Percentiles rank a stretch among this genome's conserved stretches.
phyloP scores from a whole-genome alignment of 2,888 invertebrate species.

The Sicus ferrugineus region DNA sequence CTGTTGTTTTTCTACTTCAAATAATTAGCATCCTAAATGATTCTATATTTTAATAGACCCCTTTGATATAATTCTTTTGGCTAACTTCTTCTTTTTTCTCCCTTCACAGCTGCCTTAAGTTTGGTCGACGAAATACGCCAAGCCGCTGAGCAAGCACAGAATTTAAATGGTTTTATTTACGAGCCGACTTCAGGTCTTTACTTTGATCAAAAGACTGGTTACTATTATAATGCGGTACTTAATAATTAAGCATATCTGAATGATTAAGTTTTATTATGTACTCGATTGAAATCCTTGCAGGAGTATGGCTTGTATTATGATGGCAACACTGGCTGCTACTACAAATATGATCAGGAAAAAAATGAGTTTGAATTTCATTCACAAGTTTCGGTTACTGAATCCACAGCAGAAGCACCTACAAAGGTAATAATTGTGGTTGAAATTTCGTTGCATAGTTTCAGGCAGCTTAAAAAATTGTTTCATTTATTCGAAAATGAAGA shows the following conservation, averaged over 20 bases:
- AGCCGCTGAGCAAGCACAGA: slow-evolving; percentile 77
- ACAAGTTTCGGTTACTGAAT: slow-evolving; percentile 68
- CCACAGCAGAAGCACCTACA: slow-evolving; percentile 40
- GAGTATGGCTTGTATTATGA: slow-evolving; percentile 89
- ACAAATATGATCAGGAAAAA: slow-evolving; percentile 79
- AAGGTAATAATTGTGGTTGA: slow-evolving; percentile 43
- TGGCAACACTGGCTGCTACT: slow-evolving; percentile 83
- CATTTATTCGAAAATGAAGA: no score
- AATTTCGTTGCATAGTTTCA: not conserved
- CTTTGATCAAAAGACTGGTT: slow-evolving; percentile 87
- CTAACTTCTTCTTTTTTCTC: slow-evolving; percentile 5
- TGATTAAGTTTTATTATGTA: slow-evolving; percentile 7
- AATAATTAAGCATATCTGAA: not conserved
- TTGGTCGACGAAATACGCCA: slow-evolving; percentile 79
- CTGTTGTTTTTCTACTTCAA: no score
- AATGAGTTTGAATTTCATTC: slow-evolving; percentile 83
- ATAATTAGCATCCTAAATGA: no score
- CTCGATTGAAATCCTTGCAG: no score
- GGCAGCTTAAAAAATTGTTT: no score
- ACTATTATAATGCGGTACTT: slow-evolving; percentile 80
- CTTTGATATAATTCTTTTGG: no score
- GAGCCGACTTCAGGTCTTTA: slow-evolving; percentile 88
- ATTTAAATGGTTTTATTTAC: slow-evolving; percentile 82
- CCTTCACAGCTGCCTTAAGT: slow-evolving; percentile 44
- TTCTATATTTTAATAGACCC: no score